Evolutionary conservation across 2,113 vertebrate genomes (phyloP), one percentile per base, ranked within the genome.

Genomic region (Prietella phreatophila): DNA sequence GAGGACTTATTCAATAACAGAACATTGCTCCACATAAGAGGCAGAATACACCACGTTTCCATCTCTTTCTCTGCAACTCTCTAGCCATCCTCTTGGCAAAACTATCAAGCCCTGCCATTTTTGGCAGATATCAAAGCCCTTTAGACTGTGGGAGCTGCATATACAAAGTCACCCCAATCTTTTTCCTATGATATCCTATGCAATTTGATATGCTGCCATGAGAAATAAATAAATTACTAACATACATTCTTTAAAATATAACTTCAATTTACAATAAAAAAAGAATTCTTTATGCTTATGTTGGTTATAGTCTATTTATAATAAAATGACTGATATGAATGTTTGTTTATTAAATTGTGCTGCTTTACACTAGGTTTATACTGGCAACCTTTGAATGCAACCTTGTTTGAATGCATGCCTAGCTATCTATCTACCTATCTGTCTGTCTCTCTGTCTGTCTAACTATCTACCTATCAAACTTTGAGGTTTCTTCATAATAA

Each of bases 1-100:
- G 79, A 36, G 53, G 79, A 58, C 47, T 81, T 53, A 53, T 39
- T 80, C 19, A 82, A 82, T 60, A 82, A 60, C 30, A 82, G 55
- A 60, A 82, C 56, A 39, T 13, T 27, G 42, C 42, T 78, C n/a
- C 42, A 50, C 53, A 11, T 42, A 75, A 47, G 71, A 75, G 71
- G 8, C 71, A 36, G 71, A 42, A 73, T 7, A 39, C 3, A 47
- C 36, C 39, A 47, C 1, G 9, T 47, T 42, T 42, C 33, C 69
- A 17, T 33, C 25, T 71, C 39, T 50, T 50, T 78, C 42, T 78
- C 42, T 14, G 22, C 22, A 50, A 50, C 42, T 3, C 14, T 19
- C 33, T 58, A 25, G 80, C 80, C 55, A 25, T 36, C n/a, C 17
- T 60, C 56, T 82, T 60, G 80, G 55, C 80, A 5, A 56, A 81